Percentiles rank a stretch among this genome's conserved stretches.
These are phyloP conservation scores for Sebastes schlegelii DNA, from an alignment of 2,113 vertebrate species.

Conservation along the genomic window DNA sequence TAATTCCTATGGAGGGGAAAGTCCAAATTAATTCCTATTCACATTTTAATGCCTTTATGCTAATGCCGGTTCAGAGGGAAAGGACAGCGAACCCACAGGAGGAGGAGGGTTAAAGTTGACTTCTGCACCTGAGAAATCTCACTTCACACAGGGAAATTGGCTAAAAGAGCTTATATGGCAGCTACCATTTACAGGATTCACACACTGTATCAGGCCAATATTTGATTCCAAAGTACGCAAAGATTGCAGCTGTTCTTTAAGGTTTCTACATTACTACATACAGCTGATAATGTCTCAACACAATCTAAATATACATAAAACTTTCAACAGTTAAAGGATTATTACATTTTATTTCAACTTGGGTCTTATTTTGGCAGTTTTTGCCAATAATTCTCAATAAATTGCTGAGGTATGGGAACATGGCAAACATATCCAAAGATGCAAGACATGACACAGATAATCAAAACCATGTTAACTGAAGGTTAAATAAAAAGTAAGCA, in stretches of 20 bases:
- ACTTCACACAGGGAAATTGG: slow-evolving; percentile 67
- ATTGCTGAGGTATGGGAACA: background rate
- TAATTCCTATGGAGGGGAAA: slow-evolving; percentile 89
- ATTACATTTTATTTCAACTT: background rate
- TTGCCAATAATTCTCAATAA: no score
- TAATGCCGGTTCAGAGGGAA: slow-evolving; percentile 82
- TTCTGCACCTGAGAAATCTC: slow-evolving; percentile 77
- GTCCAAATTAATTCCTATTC: slow-evolving; percentile 90
- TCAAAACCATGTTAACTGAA: no score
- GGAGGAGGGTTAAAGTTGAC: slow-evolving; percentile 83
- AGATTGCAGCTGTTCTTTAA: slow-evolving; percentile 4
- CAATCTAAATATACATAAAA: background rate
- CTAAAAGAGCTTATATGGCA: slow-evolving; percentile 42
- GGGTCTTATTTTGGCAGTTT: no score
- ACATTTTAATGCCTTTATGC: slow-evolving; percentile 89
- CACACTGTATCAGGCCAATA: slow-evolving; percentile 15
- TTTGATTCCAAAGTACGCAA: slow-evolving; percentile 44
- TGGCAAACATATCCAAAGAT: background rate
- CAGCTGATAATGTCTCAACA: background rate
- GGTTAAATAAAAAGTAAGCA: no score
- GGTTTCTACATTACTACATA: background rate
- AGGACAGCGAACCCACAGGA: slow-evolving; percentile 75
- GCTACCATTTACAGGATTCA: slow-evolving; percentile 44
- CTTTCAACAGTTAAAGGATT: background rate
- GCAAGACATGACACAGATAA: background rate